Conservation (phyloP, 1,140 invertebrate species). For the Leptinotarsa undecemlineata region DNA sequence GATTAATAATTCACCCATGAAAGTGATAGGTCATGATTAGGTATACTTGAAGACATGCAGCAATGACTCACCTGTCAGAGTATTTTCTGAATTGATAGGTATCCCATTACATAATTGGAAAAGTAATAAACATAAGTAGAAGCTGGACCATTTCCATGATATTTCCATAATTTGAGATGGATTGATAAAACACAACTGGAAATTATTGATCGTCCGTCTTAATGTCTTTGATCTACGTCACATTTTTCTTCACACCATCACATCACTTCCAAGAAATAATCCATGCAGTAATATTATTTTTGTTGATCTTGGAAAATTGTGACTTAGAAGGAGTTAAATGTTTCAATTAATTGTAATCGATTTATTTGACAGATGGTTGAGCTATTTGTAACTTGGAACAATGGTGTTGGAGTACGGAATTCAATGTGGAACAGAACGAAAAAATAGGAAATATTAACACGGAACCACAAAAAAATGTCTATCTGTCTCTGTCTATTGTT, state of each 20-base stretch:
- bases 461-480: too few species aligned
- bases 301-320: slow-evolving; percentile 2
- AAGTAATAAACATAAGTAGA: slow-evolving; percentile 42
- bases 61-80: slow-evolving; percentile 51
- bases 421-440: not conserved
- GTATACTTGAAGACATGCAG: slow-evolving; percentile 24
- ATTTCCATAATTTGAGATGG: slow-evolving; percentile 50
- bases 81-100: slow-evolving; percentile 50
- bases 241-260: slow-evolving; percentile 29
- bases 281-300: not conserved
- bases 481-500: too few species aligned
- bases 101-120: slow-evolving; percentile 52
- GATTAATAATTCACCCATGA: slow-evolving; percentile 27
- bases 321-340: not conserved
- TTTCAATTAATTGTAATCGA: slow-evolving; percentile 3
- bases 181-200: slow-evolving; percentile 5
- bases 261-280: not conserved
- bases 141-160: slow-evolving; percentile 48
- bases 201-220: slow-evolving; percentile 17
- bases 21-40: slow-evolving; percentile 47
- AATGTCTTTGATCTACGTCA: slow-evolving; percentile 24
- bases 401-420: not conserved
- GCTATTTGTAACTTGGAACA: not conserved
- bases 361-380: slow-evolving; percentile 1
- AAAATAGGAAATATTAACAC: too few species aligned